phyloP scores from a whole-genome alignment of 2,797 vertebrate genomes.

The Rhabdomys pumilio region DNA sequence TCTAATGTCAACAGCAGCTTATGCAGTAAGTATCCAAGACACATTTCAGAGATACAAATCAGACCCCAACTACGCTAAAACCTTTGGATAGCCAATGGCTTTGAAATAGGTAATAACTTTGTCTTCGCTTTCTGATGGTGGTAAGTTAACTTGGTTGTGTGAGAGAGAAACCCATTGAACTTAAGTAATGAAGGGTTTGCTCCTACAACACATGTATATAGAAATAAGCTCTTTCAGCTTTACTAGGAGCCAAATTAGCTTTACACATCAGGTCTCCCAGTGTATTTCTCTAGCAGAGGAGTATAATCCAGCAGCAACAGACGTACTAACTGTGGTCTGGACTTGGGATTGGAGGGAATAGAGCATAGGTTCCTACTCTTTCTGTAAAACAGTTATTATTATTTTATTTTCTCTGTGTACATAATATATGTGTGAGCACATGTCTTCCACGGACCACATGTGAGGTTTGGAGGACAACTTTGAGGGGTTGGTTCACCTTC shows the following conservation, averaged over 20 bases:
- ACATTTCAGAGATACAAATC: neutral
- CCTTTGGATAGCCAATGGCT: neutral
- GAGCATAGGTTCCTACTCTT: neutral
- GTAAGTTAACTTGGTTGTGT: neutral
- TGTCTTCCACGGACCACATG: neutral
- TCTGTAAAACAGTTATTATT: neutral
- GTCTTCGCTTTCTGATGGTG: neutral
- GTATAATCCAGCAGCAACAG: neutral
- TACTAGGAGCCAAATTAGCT: neutral
- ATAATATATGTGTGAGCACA: neutral
- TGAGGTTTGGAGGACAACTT: neutral
- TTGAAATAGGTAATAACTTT: neutral
- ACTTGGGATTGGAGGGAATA: neutral
- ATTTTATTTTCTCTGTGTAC: neutral
- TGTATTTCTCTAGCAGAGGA: rapidly evolving
- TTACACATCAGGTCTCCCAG: neutral
- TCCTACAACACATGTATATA: neutral
- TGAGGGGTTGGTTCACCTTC: neutral
- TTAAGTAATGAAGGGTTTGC: neutral
- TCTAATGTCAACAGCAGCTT: constrained; percentile 6
- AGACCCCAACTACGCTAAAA: constrained; percentile 41
- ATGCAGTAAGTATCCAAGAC: neutral
- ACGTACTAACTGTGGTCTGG: neutral
- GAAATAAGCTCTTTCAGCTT: neutral
- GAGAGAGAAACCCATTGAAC: neutral